Evolutionary conservation across 37 sponge, comb jelly and placozoan species (phyloP).

Genomic region (Tethya wilhelma): DNA sequence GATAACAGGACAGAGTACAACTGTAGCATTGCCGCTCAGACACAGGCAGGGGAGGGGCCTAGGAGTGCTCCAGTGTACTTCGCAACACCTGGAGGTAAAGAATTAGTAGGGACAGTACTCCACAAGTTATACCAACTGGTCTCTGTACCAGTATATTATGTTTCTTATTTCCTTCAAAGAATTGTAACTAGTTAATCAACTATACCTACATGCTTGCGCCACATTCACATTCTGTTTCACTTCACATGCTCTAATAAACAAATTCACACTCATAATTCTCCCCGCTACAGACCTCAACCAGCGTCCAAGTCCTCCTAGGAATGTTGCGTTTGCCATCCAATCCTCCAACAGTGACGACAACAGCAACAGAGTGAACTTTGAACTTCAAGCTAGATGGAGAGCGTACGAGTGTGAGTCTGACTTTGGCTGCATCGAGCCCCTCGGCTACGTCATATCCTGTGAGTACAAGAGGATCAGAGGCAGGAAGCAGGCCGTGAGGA

Average conservation of each 20-base stretch:
- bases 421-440: conserved; percentile 6
- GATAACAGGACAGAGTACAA: neutral
- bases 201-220: no score
- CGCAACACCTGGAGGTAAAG: conserved; percentile 13
- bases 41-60: conserved; percentile 14
- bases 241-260: no score
- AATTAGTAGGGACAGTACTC: no score
- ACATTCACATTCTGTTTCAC: no score
- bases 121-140: no score
- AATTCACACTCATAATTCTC: no score
- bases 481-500: neutral
- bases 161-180: no score
- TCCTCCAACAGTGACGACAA: neutral
- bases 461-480: neutral
- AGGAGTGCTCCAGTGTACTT: conserved; percentile 7
- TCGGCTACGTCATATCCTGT: conserved; percentile 36
- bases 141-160: no score
- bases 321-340: conserved; percentile 32
- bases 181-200: no score
- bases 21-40: conserved; percentile 22
- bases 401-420: neutral
- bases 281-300: conserved; percentile 17
- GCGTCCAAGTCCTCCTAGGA: conserved; percentile 22
- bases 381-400: conserved; percentile 22
- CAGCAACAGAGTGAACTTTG: neutral